phyloP scores from a whole-genome alignment of 1,140 invertebrate genomes.

The Brachionus asplanchnoidis region DNA sequence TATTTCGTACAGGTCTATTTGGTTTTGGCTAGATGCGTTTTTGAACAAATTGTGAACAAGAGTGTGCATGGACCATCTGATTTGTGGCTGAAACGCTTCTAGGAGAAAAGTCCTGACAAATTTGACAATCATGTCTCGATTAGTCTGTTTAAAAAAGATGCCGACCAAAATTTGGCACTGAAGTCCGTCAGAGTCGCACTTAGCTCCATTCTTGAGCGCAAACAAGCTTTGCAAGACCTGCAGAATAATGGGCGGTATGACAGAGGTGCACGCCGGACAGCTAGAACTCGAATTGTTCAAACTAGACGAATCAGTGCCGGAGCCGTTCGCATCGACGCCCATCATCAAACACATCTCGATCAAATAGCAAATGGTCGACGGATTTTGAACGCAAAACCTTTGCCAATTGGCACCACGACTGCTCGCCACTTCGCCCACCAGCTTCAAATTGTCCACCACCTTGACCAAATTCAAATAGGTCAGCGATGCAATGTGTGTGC shows the following conservation, averaged over 20 bases:
- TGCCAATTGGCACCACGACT: constrained; percentile 92
- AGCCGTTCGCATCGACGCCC: constrained; percentile 58
- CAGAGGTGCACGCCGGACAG: not conserved
- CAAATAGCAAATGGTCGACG: not conserved
- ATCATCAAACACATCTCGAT: constrained; percentile 43
- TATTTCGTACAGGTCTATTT: constrained; percentile 72
- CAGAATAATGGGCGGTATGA: not conserved
- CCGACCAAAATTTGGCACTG: constrained; percentile 67
- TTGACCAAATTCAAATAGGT: not conserved
- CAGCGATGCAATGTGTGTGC: not conserved
- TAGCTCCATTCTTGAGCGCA: not conserved
- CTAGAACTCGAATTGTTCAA: constrained; percentile 62
- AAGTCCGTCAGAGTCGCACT: constrained; percentile 60
- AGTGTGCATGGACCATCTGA: constrained; percentile 86
- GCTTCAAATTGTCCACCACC: constrained; percentile 79
- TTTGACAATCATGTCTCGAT: constrained; percentile 64
- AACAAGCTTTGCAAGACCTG: not conserved
- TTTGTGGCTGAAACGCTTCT: constrained; percentile 83
- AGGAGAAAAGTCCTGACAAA: constrained; percentile 85
- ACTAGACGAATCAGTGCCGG: not conserved
- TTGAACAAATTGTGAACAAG: constrained; percentile 58
- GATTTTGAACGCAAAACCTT: constrained; percentile 66
- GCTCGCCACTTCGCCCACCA: constrained; percentile 82
- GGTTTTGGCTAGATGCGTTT: constrained; percentile 68
- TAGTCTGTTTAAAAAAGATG: constrained; percentile 68